Evolutionary conservation across 2,797 vertebrate genomes (phyloP).

Genomic region (Glossophaga mutica): DNA sequence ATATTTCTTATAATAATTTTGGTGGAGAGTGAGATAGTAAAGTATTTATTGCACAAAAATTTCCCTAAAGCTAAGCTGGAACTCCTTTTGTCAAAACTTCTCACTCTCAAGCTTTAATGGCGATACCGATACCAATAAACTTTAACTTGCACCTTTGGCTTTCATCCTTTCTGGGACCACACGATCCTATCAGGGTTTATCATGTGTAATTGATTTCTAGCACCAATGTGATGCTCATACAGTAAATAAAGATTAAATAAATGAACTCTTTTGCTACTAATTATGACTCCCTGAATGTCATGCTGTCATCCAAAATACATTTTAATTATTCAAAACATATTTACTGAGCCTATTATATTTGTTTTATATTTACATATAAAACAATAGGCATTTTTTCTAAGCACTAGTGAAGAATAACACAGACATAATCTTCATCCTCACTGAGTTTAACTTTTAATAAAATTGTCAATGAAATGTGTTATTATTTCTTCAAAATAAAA

Average conservation of each 20-base stretch:
- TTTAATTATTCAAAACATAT: neutral
- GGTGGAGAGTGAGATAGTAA: neutral
- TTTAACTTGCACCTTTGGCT: neutral
- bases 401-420: neutral
- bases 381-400: neutral
- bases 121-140: neutral
- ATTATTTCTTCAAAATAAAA: neutral
- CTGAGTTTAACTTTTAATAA: constrained; percentile 14
- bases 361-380: too few species aligned
- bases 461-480: neutral
- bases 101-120: neutral
- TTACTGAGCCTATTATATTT: too few species aligned
- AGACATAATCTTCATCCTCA: neutral
- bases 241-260: neutral
- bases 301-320: neutral
- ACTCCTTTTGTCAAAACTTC: neutral
- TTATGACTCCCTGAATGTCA: neutral
- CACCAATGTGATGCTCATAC: neutral
- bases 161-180: neutral
- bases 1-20: neutral
- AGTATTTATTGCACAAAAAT: neutral
- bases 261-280: neutral
- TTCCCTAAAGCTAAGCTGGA: neutral
- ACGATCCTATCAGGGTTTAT: neutral
- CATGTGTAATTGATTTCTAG: neutral